phyloP scores from a whole-genome alignment of 2,888 invertebrate genomes.

The Sylvicola fuscatus region DNA sequence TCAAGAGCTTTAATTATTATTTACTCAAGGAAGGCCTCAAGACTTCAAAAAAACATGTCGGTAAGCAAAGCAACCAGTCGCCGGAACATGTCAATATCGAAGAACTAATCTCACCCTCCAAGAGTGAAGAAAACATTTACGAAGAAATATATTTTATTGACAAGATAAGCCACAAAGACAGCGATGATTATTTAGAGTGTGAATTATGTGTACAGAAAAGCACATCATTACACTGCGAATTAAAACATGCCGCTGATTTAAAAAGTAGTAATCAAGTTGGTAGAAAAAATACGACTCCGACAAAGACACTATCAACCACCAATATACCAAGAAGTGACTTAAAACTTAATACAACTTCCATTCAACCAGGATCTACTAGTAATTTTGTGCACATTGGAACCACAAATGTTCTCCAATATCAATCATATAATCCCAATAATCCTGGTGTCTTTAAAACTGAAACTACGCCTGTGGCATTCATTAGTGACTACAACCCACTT shows the following conservation, averaged over 20 bases:
- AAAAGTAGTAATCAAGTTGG: neutral
- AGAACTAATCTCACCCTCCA: conserved; percentile 14
- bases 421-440: conserved; percentile 26
- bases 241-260: neutral
- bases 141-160: conserved; percentile 25
- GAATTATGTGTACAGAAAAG: conserved; percentile 23
- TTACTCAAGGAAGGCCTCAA: conserved; percentile 24
- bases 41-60: conserved; percentile 20
- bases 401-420: conserved; percentile 22
- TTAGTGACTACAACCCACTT: conserved; percentile 24
- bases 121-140: conserved; percentile 25
- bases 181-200: conserved; percentile 17
- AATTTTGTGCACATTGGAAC: neutral
- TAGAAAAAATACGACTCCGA: neutral
- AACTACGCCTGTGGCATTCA: conserved; percentile 25
- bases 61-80: conserved; percentile 14
- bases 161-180: neutral
- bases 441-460: conserved; percentile 26
- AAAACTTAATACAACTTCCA: neutral
- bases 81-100: conserved; percentile 7
- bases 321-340: neutral
- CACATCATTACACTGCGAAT: conserved; percentile 19
- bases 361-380: neutral
- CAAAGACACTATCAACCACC: neutral
- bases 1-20: conserved; percentile 26